Evolutionary conservation across 2,113 vertebrate genomes (phyloP), one percentile per base, ranked within the genome.

Genomic region (Anolis carolinensis): DNA sequence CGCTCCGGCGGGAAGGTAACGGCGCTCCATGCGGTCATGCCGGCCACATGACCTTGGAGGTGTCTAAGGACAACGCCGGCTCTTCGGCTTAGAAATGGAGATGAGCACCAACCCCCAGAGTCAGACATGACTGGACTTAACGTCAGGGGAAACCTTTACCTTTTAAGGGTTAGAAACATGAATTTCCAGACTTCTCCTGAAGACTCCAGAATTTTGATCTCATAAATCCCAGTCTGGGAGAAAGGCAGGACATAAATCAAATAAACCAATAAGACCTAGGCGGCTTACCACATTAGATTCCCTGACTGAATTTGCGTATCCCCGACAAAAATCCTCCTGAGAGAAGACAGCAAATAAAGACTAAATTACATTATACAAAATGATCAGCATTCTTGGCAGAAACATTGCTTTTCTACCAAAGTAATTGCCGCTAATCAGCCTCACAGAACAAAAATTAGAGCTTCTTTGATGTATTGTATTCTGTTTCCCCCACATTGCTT

Each of bases 381-480:
- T 14, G 23, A 76, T 82, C 13, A 62, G 30, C 3, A 7, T 62
- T 71, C 74, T 48, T 78, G 65, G 65, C 78, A 81, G 21, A 88
- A 73, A 68, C 21, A 55, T 6, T 50, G 3, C n/a, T 50, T 36
- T 62, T 79, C 76, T 73, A 50, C 18, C 20, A 50, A 50, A 65
- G 21, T 52, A 82, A 50, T 82, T 85, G 83, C 55, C 39, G 81
- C 79, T 65, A 48, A 85, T 39, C n/a, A 72, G 34, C 55, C 36
- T 85, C 71, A 48, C 34, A 52, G 39, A 85, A 82, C 7, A n/a
- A 70, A 50, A 68, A 82, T 72, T 87, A 55, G 39, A 81, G 2
- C 9, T 44, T 5, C 14, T 87, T 83, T 88, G 48, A 84, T 88
- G 72, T 85, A 78, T 63, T 44, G 44, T 39, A 50, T 81, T 81